phyloP scores from a whole-genome alignment of 2,113 vertebrate species.

The Macrotis lagotis region DNA sequence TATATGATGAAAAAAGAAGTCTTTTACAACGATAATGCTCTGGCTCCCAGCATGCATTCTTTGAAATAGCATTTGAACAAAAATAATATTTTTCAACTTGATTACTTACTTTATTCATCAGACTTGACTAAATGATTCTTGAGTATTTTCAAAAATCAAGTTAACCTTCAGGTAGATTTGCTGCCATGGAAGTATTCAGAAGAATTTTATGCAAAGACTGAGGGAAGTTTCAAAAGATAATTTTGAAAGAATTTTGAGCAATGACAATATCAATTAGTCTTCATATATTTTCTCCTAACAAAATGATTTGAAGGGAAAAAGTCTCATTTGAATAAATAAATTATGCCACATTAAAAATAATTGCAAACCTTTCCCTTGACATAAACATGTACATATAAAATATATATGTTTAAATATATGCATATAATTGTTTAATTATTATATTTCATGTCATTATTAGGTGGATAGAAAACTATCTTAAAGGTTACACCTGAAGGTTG shows the following conservation, averaged over 20 bases:
- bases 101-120: slow-evolving; percentile 14
- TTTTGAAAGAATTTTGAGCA: slow-evolving; percentile 3
- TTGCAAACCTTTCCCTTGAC: background rate
- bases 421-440: background rate
- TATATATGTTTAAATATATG: background rate
- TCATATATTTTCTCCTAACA: background rate
- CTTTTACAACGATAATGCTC: background rate
- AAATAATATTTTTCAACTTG: background rate
- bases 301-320: slow-evolving; percentile 11
- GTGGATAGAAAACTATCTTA: background rate
- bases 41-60: background rate
- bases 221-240: slow-evolving; percentile 14
- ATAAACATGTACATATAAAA: background rate
- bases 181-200: slow-evolving; percentile 21
- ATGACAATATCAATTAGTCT: background rate
- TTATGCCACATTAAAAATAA: slow-evolving; percentile 23
- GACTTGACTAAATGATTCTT: slow-evolving; percentile 25
- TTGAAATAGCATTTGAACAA: slow-evolving; percentile 14
- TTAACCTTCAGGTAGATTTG: background rate
- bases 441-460: background rate
- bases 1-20: background rate
- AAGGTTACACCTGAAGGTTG: background rate
- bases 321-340: background rate
- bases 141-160: background rate
- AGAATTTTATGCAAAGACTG: background rate